Percentiles rank a stretch among this genome's conserved stretches.
Conservation (phyloP, 2,888 invertebrate species). For the Celastrina argiolus region DNA sequence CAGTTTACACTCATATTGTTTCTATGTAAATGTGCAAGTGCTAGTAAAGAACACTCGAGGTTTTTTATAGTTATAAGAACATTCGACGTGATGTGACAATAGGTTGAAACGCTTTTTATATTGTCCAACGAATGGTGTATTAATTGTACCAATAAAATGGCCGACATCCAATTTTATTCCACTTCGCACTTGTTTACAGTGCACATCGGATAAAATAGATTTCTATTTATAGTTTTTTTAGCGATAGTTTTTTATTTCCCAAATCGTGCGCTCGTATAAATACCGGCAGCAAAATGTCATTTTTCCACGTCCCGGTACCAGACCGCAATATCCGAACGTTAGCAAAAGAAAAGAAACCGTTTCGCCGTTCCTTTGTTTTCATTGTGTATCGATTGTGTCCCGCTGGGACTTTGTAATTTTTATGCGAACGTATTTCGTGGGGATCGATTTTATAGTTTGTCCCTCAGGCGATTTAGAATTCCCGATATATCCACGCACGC, state of each 20-base stretch:
- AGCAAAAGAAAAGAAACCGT: slow-evolving; percentile 15
- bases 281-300: neutral
- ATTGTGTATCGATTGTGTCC: slow-evolving; percentile 34
- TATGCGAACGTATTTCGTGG: slow-evolving; percentile 29
- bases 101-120: neutral
- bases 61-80: slow-evolving; percentile 12
- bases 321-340: slow-evolving; percentile 19
- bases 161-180: no score
- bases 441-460: slow-evolving; percentile 10
- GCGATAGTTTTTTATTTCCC: neutral
- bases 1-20: slow-evolving; percentile 45
- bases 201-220: neutral
- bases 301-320: slow-evolving; percentile 10
- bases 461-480: slow-evolving; percentile 1
- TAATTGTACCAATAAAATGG: neutral
- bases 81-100: slow-evolving; percentile 2
- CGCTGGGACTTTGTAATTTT: slow-evolving; percentile 31
- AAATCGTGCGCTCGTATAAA: neutral
- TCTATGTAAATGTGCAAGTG: slow-evolving; percentile 45
- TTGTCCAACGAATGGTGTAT: neutral
- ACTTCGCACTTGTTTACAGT: neutral
- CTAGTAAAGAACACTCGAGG: slow-evolving; percentile 14
- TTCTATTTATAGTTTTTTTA: no score
- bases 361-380: slow-evolving; percentile 32
- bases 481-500: neutral